A percentile compares a stretch with the other conserved stretches of the same genome.
These are phyloP conservation scores for Dendrocincla fuliginosa DNA, from an alignment of 2,797 vertebrate genomes.

Conservation along the genomic window DNA sequence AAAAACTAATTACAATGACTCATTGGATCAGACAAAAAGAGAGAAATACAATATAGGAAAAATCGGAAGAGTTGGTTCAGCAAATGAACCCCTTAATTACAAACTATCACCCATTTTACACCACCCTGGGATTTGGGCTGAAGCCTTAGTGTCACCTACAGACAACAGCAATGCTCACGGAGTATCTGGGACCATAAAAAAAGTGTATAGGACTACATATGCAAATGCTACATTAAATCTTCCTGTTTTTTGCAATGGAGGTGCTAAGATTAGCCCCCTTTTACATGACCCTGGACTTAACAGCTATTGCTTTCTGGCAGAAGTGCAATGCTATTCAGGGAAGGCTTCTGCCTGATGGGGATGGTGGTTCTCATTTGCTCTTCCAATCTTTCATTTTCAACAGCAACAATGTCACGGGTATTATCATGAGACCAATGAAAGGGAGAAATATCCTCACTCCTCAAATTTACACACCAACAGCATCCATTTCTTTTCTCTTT, in stretches of 20 bases:
- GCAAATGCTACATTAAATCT: not conserved
- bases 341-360: not conserved
- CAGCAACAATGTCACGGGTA: not conserved
- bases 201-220: accelerated
- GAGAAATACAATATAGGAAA: not conserved
- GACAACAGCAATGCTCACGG: not conserved
- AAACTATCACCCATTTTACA: not conserved
- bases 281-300: not conserved
- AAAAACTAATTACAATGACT: not conserved
- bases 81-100: not conserved
- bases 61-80: not conserved
- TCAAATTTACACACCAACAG: slow-evolving; percentile 23
- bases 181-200: not conserved
- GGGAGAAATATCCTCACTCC: slow-evolving; percentile 30
- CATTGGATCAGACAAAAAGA: not conserved
- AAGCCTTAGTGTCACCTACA: not conserved
- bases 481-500: not conserved
- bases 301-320: not conserved
- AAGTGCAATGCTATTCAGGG: not conserved
- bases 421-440: slow-evolving; percentile 34
- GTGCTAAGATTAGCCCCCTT: not conserved
- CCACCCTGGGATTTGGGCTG: not conserved
- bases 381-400: slow-evolving; percentile 28
- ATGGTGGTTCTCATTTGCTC: not conserved
- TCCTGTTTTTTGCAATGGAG: not conserved